Evolutionary conservation across 2,113 vertebrate genomes (phyloP), one percentile per base, ranked within the genome.

Genomic region (Apodemus speciosus): DNA sequence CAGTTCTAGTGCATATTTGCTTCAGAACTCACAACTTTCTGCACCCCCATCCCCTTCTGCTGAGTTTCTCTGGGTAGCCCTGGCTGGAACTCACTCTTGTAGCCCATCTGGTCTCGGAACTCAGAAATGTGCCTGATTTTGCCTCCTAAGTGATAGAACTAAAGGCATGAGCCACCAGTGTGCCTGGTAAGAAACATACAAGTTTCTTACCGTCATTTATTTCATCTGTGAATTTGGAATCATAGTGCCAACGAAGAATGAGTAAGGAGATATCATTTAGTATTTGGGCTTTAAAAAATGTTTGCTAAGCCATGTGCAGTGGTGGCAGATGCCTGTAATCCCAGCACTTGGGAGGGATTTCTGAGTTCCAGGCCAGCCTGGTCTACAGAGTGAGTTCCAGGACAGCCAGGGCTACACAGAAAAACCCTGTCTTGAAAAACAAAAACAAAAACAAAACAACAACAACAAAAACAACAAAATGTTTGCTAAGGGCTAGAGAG

Each of bases 171-270:
- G 16, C 35, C 68, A 69, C 68, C 35, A 69, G 16, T 69, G 68
- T 14, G 56, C 56, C 35, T 38, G 35, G 68, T 69, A 35, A n/a
- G n/a, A n/a, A n/a, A 69, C n/a, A 16, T 11, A 35, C 66, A 88
- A 71, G 27, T 81, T 85, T 83, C 79, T 88, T 83, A 93, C 88
- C n/a, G 9, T 94, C 25, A 68, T 30, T 89, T 89, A 84, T 87
- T 35, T 88, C 40, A 43, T 89, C 86, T 69, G 11, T 90, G 38
- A 92, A 90, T 72, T 93, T 72, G 49, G 87, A 11, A 49, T 51
- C 69, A 62, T 6, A 7, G 18, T 62, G 38, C 51, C 46, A 43
- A 43, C 46, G 27, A 95, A 87, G 75, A 51, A 71, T 32, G n/a
- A 72, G 30, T 38, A 79, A 75, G 69, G 46, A n/a, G n/a, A 71